Evolutionary conservation across 2,797 vertebrate species (phyloP).

Genomic region (Catostomus latipinnis): DNA sequence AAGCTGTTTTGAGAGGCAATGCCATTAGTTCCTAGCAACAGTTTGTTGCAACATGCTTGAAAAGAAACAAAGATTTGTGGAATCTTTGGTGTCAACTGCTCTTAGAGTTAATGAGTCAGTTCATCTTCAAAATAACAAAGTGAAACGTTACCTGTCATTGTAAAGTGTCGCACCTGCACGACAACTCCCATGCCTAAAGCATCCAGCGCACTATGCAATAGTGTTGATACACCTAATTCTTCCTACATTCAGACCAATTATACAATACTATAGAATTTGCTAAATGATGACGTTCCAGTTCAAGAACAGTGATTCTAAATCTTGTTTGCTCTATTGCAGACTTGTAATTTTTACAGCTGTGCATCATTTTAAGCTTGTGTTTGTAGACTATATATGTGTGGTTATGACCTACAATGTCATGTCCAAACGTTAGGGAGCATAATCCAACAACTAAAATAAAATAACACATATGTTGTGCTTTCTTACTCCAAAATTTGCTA

Average conservation of each 20-base stretch:
- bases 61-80: slow-evolving; percentile 14
- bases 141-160: not conserved
- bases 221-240: not conserved
- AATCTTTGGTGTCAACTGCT: not conserved
- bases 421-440: too few relatives aligned
- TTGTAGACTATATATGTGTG: too few relatives aligned
- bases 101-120: not conserved
- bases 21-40: slow-evolving; percentile 19
- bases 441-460: too few relatives aligned
- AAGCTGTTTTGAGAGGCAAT: slow-evolving; percentile 24
- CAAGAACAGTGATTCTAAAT: not conserved
- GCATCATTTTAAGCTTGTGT: not conserved
- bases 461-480: too few relatives aligned
- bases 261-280: not conserved
- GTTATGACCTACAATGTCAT: too few relatives aligned
- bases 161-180: not conserved
- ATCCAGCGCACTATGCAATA: not conserved
- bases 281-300: not conserved
- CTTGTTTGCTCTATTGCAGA: not conserved
- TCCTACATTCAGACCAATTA: not conserved
- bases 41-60: slow-evolving; percentile 28
- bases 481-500: too few relatives aligned
- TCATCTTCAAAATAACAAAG: not conserved
- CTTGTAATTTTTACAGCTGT: not conserved
- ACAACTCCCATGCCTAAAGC: slow-evolving; percentile 17